A percentile compares a stretch with the other conserved stretches of the same genome.
Evolutionary conservation across 1,140 invertebrate species (phyloP).

Genomic region (Diploscapter pachys): DNA sequence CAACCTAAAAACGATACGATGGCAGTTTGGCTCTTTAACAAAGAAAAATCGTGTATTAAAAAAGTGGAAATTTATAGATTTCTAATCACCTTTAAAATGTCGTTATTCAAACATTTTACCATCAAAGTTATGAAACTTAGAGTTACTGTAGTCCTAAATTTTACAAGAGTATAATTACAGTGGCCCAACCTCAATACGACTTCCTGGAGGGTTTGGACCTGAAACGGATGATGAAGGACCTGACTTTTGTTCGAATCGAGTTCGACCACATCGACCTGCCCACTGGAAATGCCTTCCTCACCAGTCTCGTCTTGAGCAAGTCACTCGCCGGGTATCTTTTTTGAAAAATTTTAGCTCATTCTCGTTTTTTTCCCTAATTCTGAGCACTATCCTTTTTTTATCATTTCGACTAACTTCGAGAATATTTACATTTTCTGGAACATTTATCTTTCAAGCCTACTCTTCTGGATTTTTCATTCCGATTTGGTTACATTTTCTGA

Average conservation of each 20-base stretch:
- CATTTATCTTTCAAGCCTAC: too few relatives aligned
- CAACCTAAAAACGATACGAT: too few relatives aligned
- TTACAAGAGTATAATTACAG: too few relatives aligned
- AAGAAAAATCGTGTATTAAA: background rate
- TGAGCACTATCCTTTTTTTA: too few relatives aligned
- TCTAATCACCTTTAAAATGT: background rate
- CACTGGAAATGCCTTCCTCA: conserved; percentile 4
- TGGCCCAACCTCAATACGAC: background rate
- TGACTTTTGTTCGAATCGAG: conserved; percentile 14
- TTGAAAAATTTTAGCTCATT: background rate
- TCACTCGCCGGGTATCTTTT: conserved; percentile 2
- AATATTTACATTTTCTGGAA: too few relatives aligned
- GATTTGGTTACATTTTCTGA: background rate
- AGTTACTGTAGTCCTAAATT: background rate
- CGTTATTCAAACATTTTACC: background rate
- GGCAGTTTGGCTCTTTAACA: background rate
- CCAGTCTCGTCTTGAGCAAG: conserved; percentile 6
- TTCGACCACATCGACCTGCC: conserved; percentile 13
- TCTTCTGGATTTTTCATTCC: background rate
- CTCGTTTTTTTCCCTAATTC: too few relatives aligned
- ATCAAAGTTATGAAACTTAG: background rate
- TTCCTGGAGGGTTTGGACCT: conserved; percentile 13
- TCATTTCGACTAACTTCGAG: too few relatives aligned
- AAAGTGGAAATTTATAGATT: background rate
- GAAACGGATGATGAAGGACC: conserved; percentile 15